These are phyloP conservation scores for Peromyscus melanophrys DNA, from an alignment of 2,797 vertebrate genomes.

Conservation along the genomic window DNA sequence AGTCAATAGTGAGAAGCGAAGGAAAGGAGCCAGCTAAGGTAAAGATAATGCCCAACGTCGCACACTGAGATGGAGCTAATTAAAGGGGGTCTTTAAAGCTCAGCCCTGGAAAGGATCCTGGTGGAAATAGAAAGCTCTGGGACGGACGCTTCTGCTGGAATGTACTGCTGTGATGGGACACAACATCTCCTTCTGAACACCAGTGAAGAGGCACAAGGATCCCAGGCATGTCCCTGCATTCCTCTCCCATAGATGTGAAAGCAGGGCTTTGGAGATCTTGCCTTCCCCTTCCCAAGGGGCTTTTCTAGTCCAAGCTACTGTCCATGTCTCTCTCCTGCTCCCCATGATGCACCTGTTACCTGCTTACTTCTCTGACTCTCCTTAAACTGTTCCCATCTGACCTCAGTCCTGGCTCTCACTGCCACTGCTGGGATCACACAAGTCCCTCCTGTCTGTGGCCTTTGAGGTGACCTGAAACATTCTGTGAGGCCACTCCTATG, in stretches of 20 bases:
- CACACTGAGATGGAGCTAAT: not conserved
- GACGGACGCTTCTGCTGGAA: not conserved
- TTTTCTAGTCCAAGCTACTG: not conserved
- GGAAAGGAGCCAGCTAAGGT: not conserved
- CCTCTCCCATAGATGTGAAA: not conserved
- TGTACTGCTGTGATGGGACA: not conserved
- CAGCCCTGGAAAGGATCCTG: not conserved
- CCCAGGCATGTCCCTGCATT: rapidly evolving
- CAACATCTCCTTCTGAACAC: rapidly evolving
- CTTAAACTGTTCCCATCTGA: not conserved
- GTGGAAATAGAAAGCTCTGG: not conserved
- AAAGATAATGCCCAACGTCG: not conserved
- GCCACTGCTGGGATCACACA: not conserved
- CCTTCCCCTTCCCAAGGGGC: not conserved
- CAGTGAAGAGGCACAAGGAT: not conserved
- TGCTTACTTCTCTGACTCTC: rapidly evolving
- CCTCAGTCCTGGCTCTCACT: not conserved
- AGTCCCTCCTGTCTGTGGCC: not conserved
- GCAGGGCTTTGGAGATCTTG: not conserved
- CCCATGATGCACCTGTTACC: too few species aligned
- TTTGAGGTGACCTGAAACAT: not conserved
- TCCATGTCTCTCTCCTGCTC: not conserved
- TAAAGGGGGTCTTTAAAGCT: conserved; percentile 63
- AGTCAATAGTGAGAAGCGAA: conserved; percentile 47
- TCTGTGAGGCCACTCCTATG: not conserved